A percentile compares a stretch with the other conserved stretches of the same genome.
Evolutionary conservation across 1,140 invertebrate species (phyloP).

Genomic region (Drosophila cardini): DNA sequence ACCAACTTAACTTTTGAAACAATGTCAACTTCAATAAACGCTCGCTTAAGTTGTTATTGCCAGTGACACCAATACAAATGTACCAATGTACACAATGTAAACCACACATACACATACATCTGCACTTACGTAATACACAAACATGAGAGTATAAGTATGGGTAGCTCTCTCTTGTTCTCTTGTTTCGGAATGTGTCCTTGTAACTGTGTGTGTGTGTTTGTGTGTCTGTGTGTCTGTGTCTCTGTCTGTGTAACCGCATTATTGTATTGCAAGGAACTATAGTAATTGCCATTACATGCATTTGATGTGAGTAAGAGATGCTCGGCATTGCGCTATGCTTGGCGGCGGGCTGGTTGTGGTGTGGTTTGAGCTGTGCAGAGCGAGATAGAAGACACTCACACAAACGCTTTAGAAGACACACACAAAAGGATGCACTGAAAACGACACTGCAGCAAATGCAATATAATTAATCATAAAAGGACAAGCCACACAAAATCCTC

Average conservation of each 20-base stretch:
- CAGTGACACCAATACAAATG: conserved; percentile 40
- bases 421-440: conserved; percentile 41
- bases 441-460: conserved; percentile 64
- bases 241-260: conserved; percentile 33
- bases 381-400: conserved; percentile 11
- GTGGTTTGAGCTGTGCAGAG: no score
- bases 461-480: conserved; percentile 77
- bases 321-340: neutral
- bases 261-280: conserved; percentile 45
- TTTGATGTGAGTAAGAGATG: conserved; percentile 29
- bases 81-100: conserved; percentile 17
- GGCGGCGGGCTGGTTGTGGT: no score
- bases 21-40: conserved; percentile 72
- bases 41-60: conserved; percentile 40
- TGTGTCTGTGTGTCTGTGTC: neutral
- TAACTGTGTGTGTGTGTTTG: conserved; percentile 1
- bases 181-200: no score
- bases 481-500: conserved; percentile 68
- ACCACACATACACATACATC: conserved; percentile 27
- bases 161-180: neutral
- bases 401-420: conserved; percentile 14
- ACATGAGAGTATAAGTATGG: neutral
- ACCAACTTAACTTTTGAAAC: conserved; percentile 77
- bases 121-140: conserved; percentile 5
- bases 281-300: conserved; percentile 45